Evolutionary conservation across 2,113 vertebrate species (phyloP).

Genomic region (Indicator indicator): DNA sequence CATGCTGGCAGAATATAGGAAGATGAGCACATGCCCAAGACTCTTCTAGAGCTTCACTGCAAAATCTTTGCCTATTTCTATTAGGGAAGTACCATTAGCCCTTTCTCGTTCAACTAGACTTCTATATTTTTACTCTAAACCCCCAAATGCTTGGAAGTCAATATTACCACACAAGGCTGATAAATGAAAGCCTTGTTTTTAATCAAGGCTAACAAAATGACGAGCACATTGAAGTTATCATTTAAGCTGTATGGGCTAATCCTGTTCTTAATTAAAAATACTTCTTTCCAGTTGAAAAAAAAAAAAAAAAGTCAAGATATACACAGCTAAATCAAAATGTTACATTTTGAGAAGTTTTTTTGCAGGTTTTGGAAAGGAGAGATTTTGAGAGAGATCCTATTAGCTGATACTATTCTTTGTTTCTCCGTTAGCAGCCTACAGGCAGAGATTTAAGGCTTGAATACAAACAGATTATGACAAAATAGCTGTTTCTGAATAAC

Average conservation of each 20-base stretch:
- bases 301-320: conserved; percentile 16
- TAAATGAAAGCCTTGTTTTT: conserved; percentile 35
- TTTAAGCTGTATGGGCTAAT: background rate
- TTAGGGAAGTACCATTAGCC: rapidly evolving
- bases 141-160: background rate
- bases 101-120: background rate
- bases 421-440: conserved; percentile 41
- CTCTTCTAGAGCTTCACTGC: background rate
- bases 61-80: background rate
- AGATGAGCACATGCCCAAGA: background rate
- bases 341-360: background rate
- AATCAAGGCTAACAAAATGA: conserved; percentile 36
- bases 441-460: conserved; percentile 31
- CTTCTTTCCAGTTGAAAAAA: background rate
- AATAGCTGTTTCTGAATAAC: conserved; percentile 57
- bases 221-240: background rate
- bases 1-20: background rate
- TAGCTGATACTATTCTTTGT: conserved; percentile 47
- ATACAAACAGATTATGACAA: conserved; percentile 44
- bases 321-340: conserved; percentile 24
- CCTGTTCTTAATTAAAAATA: conserved; percentile 32
- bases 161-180: background rate
- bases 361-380: conserved; percentile 37
- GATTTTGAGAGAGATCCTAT: conserved; percentile 44
- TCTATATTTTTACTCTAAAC: background rate